Evolutionary conservation across 1,140 invertebrate species (phyloP).

Genomic region (Coelopa frigida): DNA sequence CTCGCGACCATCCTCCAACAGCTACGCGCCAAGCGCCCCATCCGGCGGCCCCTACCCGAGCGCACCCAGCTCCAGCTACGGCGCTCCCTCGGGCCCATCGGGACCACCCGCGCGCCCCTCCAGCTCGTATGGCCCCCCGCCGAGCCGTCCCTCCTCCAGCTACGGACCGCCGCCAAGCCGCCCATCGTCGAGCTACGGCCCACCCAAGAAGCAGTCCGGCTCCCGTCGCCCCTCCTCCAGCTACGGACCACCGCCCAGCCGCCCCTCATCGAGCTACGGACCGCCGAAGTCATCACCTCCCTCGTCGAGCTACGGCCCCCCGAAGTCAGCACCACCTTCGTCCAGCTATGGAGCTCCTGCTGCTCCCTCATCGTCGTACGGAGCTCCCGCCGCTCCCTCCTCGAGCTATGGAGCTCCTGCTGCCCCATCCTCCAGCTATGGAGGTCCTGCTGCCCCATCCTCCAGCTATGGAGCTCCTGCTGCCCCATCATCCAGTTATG

Average conservation of each 20-base stretch:
- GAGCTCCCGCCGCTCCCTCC: slow-evolving; percentile 26
- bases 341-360: slow-evolving; percentile 17
- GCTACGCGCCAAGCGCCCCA: slow-evolving; percentile 14
- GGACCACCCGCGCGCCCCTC: slow-evolving; percentile 30
- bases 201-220: slow-evolving; percentile 28
- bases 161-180: slow-evolving; percentile 30
- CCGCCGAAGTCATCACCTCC: slow-evolving; percentile 22
- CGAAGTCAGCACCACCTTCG: slow-evolving; percentile 32
- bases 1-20: slow-evolving; percentile 29
- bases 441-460: slow-evolving; percentile 38
- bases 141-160: slow-evolving; percentile 42
- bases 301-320: slow-evolving; percentile 40
- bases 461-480: slow-evolving; percentile 22
- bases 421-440: slow-evolving; percentile 27
- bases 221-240: slow-evolving; percentile 29
- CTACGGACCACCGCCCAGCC: slow-evolving; percentile 28
- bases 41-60: slow-evolving; percentile 35
- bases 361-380: slow-evolving; percentile 10
- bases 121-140: slow-evolving; percentile 44
- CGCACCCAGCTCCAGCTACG: slow-evolving; percentile 44
- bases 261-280: slow-evolving; percentile 16
- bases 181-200: slow-evolving; percentile 43
- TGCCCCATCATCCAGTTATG: slow-evolving; percentile 21
- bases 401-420: slow-evolving; percentile 37
- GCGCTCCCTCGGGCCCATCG: slow-evolving; percentile 38